These are phyloP conservation scores for Tragelaphus oryx DNA, from an alignment of 2,797 vertebrate species.

Conservation along the genomic window DNA sequence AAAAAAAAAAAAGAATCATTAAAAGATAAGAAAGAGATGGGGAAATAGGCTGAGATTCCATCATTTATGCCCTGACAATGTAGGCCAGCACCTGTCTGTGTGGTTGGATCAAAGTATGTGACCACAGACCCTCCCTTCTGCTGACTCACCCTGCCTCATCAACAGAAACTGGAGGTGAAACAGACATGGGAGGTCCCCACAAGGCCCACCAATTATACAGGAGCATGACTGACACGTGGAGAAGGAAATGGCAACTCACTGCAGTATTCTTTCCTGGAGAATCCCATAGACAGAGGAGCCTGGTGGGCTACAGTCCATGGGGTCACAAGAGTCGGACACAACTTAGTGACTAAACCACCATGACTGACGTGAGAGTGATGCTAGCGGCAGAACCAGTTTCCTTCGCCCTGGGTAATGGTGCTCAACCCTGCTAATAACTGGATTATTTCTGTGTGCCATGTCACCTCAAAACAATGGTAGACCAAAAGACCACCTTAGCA, in stretches of 20 bases:
- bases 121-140: not conserved
- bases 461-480: not conserved
- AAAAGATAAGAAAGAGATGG: not conserved
- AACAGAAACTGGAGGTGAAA: not conserved
- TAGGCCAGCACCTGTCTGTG: not conserved
- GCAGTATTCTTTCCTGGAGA: too few relatives aligned
- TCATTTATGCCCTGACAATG: not conserved
- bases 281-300: too few relatives aligned
- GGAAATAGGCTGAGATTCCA: not conserved
- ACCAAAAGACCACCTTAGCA: not conserved
- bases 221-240: not conserved
- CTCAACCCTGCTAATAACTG: not conserved
- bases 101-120: not conserved
- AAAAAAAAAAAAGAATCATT: not conserved
- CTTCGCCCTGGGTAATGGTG: not conserved
- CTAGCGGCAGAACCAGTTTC: not conserved
- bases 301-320: too few relatives aligned
- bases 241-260: too few relatives aligned
- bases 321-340: too few relatives aligned
- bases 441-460: not conserved
- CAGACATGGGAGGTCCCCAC: not conserved
- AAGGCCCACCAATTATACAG: not conserved
- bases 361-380: not conserved
- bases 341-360: too few relatives aligned
- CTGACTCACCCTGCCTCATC: not conserved